A percentile compares a stretch with the other conserved stretches of the same genome.
These are phyloP conservation scores for Drosophila kurseongensis DNA, from an alignment of 1,140 invertebrate genomes.

Conservation along the genomic window DNA sequence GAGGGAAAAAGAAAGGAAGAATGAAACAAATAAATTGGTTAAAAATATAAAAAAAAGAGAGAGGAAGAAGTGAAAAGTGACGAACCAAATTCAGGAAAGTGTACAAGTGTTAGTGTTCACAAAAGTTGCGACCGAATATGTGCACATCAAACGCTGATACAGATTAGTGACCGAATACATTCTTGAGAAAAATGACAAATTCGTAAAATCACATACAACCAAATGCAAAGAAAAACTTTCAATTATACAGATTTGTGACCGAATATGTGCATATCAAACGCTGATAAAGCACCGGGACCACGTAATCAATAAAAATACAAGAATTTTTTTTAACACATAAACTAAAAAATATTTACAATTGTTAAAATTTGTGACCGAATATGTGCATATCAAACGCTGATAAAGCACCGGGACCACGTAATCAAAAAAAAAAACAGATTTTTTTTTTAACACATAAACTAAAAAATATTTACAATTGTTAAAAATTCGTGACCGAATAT, in stretches of 20 bases:
- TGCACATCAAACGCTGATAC: conserved; percentile 6
- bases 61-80: no score
- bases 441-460: background rate
- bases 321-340: background rate
- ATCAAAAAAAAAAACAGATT: background rate
- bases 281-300: background rate
- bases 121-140: background rate
- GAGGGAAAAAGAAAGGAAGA: no score
- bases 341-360: no score
- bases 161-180: background rate
- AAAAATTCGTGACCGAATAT: conserved; percentile 1
- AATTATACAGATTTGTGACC: no score
- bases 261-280: no score
- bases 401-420: conserved; percentile 2
- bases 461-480: background rate
- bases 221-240: no score
- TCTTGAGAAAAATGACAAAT: no score
- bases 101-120: no score
- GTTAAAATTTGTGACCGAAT: background rate
- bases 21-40: no score
- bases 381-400: conserved; percentile 5
- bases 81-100: no score
- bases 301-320: background rate
- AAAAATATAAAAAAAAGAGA: no score
- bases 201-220: no score